Evolutionary conservation across 1,140 invertebrate species (phyloP).

Genomic region (Oedothorax gibbosus): DNA sequence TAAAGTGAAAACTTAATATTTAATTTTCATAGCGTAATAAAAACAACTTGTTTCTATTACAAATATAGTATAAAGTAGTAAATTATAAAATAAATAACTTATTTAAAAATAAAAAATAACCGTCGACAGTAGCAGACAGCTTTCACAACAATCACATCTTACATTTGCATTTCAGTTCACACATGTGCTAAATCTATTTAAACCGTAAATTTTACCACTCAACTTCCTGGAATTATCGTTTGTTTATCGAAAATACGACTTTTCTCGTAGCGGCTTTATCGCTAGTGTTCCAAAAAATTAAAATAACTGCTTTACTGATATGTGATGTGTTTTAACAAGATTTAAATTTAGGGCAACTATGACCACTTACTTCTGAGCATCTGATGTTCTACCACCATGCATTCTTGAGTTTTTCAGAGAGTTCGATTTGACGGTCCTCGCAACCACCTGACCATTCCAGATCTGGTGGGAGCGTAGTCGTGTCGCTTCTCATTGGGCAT

Average conservation of each 20-base stretch:
- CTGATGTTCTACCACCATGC: constrained; percentile 24
- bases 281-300: neutral
- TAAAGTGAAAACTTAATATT: too few relatives aligned
- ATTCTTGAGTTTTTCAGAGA: constrained; percentile 35
- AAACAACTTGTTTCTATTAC: too few relatives aligned
- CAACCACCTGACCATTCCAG: constrained; percentile 32
- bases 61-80: too few relatives aligned
- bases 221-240: constrained; percentile 33
- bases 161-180: neutral
- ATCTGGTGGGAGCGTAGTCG: constrained; percentile 36
- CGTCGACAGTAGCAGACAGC: too few relatives aligned
- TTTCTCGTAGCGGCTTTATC: neutral
- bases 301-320: neutral
- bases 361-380: constrained; percentile 34
- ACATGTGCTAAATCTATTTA: constrained; percentile 26
- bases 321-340: constrained; percentile 1
- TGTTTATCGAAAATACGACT: constrained; percentile 20
- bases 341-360: constrained; percentile 18
- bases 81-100: too few relatives aligned
- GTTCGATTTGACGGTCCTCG: neutral
- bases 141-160: too few relatives aligned
- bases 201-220: constrained; percentile 13
- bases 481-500: constrained; percentile 40
- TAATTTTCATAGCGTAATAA: too few relatives aligned
- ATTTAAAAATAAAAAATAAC: too few relatives aligned